Evolutionary conservation across 2,888 invertebrate genomes (phyloP), one percentile per base, ranked within the genome.

Genomic region (Actias luna): DNA sequence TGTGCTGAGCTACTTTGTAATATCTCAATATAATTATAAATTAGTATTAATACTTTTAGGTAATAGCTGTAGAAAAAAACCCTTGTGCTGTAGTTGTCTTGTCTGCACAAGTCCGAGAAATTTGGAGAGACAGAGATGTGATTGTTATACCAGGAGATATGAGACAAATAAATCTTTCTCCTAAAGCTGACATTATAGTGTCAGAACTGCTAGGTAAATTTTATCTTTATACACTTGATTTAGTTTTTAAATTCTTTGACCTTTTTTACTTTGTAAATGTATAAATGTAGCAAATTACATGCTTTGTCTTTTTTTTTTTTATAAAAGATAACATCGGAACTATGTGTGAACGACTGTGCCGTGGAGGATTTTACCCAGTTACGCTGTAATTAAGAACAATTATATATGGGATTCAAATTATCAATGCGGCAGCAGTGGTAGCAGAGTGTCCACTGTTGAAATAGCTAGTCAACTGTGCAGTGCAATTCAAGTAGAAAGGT

Each of bases 1-100:
- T 39, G 16, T 39, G 7, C 22, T 46, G 0, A 0, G 8, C 8
- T 7, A 18, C 39, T 39, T 39, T 42, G n/a, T 42, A 12, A 22
- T 22, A 22, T 22, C 7, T 1, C 8, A 46, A 46, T 46, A 22
- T 18, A 22, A 46, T 46, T 18, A 22, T 2, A 46, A 2, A 36
- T 18, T 59, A 57, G 55, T 42, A 61, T 58, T 46, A 25, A 60
- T 18, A 39, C n/a, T 62, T 66, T 35, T 65, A 93, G 93, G 87
- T 99, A 12, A 98, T 98, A 85, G 99, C 99, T 8, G 97, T 99
- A 5, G 99, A 99, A 87, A 99, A 99, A 85, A 99, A 99, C 93
- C 97, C 98, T 0, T 98, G 97, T 89, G 99, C 99, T 36, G 95
- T 99, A 46, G 95, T 97, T 59, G 97, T 98, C 69, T 88, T 98